Evolutionary conservation across 2,113 vertebrate genomes (phyloP), one percentile per base, ranked within the genome.

Genomic region (Cathartes aura): DNA sequence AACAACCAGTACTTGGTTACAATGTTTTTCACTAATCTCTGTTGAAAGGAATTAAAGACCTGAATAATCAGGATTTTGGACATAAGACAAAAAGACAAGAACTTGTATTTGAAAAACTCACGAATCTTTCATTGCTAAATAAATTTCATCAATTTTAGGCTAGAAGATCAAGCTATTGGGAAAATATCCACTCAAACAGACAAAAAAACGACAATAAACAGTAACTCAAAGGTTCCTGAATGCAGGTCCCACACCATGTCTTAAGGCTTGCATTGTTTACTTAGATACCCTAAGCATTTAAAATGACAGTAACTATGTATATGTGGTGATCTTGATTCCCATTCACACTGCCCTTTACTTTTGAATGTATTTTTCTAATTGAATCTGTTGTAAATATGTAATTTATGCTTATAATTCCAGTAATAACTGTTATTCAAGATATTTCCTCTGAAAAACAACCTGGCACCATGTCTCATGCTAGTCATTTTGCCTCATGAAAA

Each of bases 161-260:
- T 62, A 74, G 36, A 30, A 71, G 52, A 68, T 72, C 24, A 67
- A 58, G 38, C 15, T 81, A 16, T 15, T 90, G 58, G 47, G 30
- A 75, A 87, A 88, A 82, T 29, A 72, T 4, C 8, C 15, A 60
- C 38, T 29, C 9, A 85, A 48, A 80, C 23, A 70, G 43, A 36
- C 3, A 78, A 74, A 52, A 89, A 93, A 53, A 87, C 10, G 0
- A 34, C 42, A 71, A 50, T 64, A 52, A 4, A 0, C 10, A 19
- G 45, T 79, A 63, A 52, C 17, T 48, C 5, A 52, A 43, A 80
- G 15, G 15, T 63, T 82, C 43, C 29, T 52, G 19, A 90, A 63
- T 7, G 13, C 6, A 67, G 13, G n/a, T 71, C 15, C 2, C 5
- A 71, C 7, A 59, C 20, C 0, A 0, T 53, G 58, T 38, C 7